Evolutionary conservation across 1,140 invertebrate species (phyloP).

Genomic region (Thaumatotibia leucotreta): DNA sequence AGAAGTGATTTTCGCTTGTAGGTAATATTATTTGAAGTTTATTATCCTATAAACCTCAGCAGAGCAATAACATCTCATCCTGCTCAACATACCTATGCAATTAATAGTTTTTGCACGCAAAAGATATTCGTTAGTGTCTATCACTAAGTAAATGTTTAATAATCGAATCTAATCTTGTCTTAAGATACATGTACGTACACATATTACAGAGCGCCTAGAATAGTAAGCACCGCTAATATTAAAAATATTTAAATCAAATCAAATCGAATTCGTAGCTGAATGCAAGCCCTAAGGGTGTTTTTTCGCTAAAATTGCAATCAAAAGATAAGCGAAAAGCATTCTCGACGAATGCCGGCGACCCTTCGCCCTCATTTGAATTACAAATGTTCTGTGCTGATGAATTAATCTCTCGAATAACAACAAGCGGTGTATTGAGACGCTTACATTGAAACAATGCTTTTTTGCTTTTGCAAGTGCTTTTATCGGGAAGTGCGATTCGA

Average conservation of each 20-base stretch:
- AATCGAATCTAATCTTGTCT: too few relatives aligned
- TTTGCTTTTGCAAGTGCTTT: neutral
- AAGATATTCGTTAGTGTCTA: too few relatives aligned
- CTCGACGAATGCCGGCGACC: neutral
- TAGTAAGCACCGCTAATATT: too few relatives aligned
- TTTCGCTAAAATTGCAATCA: conserved; percentile 6
- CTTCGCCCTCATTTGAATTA: conserved; percentile 11
- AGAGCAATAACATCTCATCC: too few relatives aligned
- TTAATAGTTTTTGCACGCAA: too few relatives aligned
- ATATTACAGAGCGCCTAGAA: too few relatives aligned
- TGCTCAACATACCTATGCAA: too few relatives aligned
- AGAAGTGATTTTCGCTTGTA: too few relatives aligned
- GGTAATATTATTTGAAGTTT: too few relatives aligned
- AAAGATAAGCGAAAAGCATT: conserved; percentile 5
- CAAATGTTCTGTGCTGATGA: conserved; percentile 8
- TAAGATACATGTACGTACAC: too few relatives aligned
- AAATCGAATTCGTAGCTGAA: neutral
- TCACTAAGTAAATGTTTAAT: too few relatives aligned
- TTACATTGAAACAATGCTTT: neutral
- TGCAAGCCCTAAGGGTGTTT: neutral
- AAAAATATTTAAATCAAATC: neutral
- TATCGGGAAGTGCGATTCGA: neutral
- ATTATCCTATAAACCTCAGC: too few relatives aligned
- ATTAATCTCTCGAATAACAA: neutral
- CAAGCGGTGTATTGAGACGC: neutral